Evolutionary conservation across 2,888 invertebrate species (phyloP).

Genomic region (Lordiphosa fenestrarum): DNA sequence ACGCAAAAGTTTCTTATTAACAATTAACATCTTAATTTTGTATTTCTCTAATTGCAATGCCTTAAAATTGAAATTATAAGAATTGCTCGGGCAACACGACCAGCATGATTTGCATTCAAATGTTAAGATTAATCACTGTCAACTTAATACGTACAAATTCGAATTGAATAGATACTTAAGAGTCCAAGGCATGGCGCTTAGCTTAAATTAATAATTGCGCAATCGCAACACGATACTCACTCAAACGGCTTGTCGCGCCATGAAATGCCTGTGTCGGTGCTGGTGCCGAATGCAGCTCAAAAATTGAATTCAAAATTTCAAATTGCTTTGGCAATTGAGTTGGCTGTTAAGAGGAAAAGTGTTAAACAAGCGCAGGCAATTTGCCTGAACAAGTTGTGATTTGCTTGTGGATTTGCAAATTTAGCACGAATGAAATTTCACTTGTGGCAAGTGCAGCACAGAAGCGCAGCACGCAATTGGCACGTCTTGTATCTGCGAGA

Average conservation of each 20-base stretch:
- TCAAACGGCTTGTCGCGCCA: constrained; percentile 46
- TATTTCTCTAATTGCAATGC: no score
- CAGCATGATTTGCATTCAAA: constrained; percentile 50
- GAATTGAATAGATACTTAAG: constrained; percentile 61
- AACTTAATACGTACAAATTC: constrained; percentile 47
- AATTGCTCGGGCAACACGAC: constrained; percentile 18
- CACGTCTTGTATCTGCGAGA: constrained; percentile 24
- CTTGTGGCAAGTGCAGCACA: constrained; percentile 3
- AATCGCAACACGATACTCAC: constrained; percentile 57
- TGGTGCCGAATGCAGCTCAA: constrained; percentile 27
- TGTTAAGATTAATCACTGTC: constrained; percentile 70
- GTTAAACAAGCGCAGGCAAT: constrained; percentile 51
- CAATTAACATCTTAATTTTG: no score
- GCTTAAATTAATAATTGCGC: constrained; percentile 43
- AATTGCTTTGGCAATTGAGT: constrained; percentile 14
- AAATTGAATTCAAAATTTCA: constrained; percentile 19
- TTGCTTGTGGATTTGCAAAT: constrained; percentile 46
- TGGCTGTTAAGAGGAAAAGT: constrained; percentile 30
- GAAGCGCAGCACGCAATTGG: neutral
- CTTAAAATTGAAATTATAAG: neutral
- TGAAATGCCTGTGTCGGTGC: constrained; percentile 55
- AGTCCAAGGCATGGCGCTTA: constrained; percentile 61
- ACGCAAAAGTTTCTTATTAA: no score
- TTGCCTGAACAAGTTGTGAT: constrained; percentile 41
- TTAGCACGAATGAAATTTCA: constrained; percentile 46